Percentiles rank a stretch among this genome's conserved stretches.
Evolutionary conservation across 2,797 vertebrate species (phyloP).

Genomic region (Tarsius wallacei): DNA sequence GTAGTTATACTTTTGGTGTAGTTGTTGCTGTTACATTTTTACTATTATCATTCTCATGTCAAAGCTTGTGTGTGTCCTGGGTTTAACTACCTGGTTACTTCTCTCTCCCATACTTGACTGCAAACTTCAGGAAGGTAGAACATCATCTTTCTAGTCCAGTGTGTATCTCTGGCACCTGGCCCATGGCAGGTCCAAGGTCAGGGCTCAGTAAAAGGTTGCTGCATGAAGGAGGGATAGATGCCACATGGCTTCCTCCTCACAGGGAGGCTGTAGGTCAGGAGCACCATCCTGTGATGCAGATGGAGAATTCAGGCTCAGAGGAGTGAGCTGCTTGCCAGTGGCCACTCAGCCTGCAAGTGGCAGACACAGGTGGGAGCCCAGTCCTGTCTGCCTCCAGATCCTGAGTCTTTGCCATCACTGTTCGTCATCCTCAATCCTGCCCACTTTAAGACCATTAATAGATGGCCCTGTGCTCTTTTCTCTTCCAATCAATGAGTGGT

Average conservation of each 20-base stretch:
- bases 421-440: not conserved
- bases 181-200: not conserved
- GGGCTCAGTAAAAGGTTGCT: not conserved
- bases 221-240: not conserved
- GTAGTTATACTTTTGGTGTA: fast-evolving
- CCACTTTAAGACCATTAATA: not conserved
- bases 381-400: not conserved
- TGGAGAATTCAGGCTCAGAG: not conserved
- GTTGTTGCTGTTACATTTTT: fast-evolving
- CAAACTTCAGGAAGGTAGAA: not conserved
- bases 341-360: not conserved
- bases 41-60: too few species aligned
- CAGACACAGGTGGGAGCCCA: not conserved
- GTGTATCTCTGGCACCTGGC: not conserved
- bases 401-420: not conserved
- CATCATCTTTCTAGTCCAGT: not conserved
- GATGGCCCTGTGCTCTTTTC: not conserved
- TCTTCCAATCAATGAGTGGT: constrained; percentile 67
- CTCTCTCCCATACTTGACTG: not conserved
- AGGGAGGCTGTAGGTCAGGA: not conserved
- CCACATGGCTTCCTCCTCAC: not conserved
- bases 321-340: not conserved
- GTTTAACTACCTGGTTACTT: not conserved
- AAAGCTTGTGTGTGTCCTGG: not conserved
- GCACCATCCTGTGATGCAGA: not conserved